Conservation (phyloP, 1,140 invertebrate species). For the Drosophila yakuba region DNA sequence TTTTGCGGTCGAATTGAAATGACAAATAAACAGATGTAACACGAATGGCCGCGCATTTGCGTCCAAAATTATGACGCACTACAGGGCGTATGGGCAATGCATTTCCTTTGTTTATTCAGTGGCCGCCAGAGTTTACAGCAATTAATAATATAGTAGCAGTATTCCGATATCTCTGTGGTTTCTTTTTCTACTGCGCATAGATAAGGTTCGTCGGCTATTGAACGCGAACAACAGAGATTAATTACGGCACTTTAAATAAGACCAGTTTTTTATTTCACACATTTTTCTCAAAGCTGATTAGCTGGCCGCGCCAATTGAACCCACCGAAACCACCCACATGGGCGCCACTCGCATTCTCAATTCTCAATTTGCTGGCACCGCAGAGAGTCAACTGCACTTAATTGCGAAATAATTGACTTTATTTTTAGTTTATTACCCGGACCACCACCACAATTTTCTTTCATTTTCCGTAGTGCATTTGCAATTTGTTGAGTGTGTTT, state of each 20-base stretch:
- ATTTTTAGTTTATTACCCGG: conserved; percentile 42
- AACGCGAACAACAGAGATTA: conserved; percentile 13
- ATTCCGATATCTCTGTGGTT: conserved; percentile 23
- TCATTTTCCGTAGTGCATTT: conserved; percentile 15
- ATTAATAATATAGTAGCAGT: conserved; percentile 8
- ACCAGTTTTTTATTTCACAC: conserved; percentile 2
- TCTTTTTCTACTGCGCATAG: conserved; percentile 16
- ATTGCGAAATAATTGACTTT: conserved; percentile 72
- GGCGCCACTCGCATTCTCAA: conserved; percentile 17
- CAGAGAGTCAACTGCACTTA: conserved; percentile 55
- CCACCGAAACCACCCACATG: conserved; percentile 26
- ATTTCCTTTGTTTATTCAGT: conserved; percentile 34
- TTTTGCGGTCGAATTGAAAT: conserved; percentile 40
- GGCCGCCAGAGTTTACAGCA: neutral
- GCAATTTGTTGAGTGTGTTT: conserved; percentile 54
- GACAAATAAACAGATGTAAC: conserved; percentile 22
- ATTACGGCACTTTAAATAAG: conserved; percentile 17
- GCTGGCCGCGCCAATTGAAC: conserved; percentile 19
- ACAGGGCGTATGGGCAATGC: conserved; percentile 44
- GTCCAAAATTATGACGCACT: conserved; percentile 16
- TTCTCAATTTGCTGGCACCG: conserved; percentile 21
- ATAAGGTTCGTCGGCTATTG: conserved; percentile 34
- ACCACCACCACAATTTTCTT: conserved; percentile 15
- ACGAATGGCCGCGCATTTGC: neutral
- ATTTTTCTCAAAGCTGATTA: conserved; percentile 24